These are phyloP conservation scores for Brachyptera putata DNA, from an alignment of 2,888 invertebrate species.

Conservation along the genomic window DNA sequence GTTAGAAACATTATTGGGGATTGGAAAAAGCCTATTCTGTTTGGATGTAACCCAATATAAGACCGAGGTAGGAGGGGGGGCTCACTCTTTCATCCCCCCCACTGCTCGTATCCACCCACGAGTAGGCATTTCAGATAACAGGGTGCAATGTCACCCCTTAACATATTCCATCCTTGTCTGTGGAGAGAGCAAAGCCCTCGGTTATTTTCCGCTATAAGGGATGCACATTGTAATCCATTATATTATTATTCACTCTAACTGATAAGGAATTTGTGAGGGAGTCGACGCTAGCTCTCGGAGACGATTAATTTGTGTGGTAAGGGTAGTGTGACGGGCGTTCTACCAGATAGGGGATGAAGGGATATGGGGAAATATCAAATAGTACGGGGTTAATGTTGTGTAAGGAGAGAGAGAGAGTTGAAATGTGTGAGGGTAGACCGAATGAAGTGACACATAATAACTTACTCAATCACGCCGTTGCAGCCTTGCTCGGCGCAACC, in stretches of 20 bases:
- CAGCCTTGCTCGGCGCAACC: not conserved
- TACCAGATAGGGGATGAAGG: slow-evolving; percentile 27
- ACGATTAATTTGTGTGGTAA: slow-evolving; percentile 27
- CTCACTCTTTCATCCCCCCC: not conserved
- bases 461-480: slow-evolving; percentile 11
- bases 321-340: slow-evolving; percentile 26
- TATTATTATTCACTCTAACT: slow-evolving; percentile 26
- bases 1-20: slow-evolving; percentile 22
- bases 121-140: slow-evolving; percentile 15
- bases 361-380: slow-evolving; percentile 24
- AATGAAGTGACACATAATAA: slow-evolving; percentile 15
- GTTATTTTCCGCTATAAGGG: slow-evolving; percentile 5
- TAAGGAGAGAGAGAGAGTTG: slow-evolving; percentile 4
- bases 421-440: slow-evolving; percentile 15
- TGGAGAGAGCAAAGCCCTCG: not conserved
- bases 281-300: slow-evolving; percentile 11
- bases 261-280: slow-evolving; percentile 27
- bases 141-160: slow-evolving; percentile 9
- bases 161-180: slow-evolving; percentile 1
- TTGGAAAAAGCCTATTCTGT: slow-evolving; percentile 24
- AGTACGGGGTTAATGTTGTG: slow-evolving; percentile 20
- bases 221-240: slow-evolving; percentile 17
- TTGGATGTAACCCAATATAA: slow-evolving; percentile 28
- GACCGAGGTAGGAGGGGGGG: too few relatives aligned
- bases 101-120: not conserved